Evolutionary conservation across 2,888 invertebrate genomes (phyloP).

Genomic region (Auanema freiburgensis): DNA sequence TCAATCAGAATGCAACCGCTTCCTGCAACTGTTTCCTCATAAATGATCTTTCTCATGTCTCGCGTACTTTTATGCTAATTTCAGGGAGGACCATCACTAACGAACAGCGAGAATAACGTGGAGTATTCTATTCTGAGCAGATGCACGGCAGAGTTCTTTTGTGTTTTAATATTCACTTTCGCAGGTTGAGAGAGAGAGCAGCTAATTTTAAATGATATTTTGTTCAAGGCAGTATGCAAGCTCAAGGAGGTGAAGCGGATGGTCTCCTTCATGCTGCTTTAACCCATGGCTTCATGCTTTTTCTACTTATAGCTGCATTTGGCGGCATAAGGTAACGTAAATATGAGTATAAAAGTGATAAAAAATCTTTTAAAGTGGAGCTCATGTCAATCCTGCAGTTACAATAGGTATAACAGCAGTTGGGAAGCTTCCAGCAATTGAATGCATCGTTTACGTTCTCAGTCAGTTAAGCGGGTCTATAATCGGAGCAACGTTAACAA

Average conservation of each 20-base stretch:
- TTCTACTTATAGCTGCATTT: constrained; percentile 51
- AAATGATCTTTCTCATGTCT: no score
- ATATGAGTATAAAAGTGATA: not conserved
- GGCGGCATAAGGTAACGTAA: constrained; percentile 39
- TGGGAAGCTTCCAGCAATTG: constrained; percentile 43
- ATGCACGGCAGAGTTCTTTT: constrained; percentile 58
- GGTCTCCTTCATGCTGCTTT: constrained; percentile 51
- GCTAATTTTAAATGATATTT: not conserved
- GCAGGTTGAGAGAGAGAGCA: constrained; percentile 38
- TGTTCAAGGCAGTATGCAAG: constrained; percentile 15
- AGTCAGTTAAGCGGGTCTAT: constrained; percentile 65
- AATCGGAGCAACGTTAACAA: constrained; percentile 60
- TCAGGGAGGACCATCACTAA: no score
- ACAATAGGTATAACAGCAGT: constrained; percentile 62
- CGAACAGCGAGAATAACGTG: not conserved
- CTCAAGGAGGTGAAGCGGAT: constrained; percentile 13
- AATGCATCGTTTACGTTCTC: constrained; percentile 44
- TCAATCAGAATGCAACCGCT: no score
- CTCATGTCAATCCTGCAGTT: constrained; percentile 68
- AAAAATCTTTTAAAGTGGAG: constrained; percentile 66
- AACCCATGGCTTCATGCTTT: constrained; percentile 56
- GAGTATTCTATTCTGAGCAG: constrained; percentile 36
- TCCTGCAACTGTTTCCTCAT: no score
- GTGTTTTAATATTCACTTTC: constrained; percentile 55
- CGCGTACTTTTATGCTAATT: no score